phyloP scores from a whole-genome alignment of 2,113 vertebrate genomes.

The Corythoichthys haematopterus region DNA sequence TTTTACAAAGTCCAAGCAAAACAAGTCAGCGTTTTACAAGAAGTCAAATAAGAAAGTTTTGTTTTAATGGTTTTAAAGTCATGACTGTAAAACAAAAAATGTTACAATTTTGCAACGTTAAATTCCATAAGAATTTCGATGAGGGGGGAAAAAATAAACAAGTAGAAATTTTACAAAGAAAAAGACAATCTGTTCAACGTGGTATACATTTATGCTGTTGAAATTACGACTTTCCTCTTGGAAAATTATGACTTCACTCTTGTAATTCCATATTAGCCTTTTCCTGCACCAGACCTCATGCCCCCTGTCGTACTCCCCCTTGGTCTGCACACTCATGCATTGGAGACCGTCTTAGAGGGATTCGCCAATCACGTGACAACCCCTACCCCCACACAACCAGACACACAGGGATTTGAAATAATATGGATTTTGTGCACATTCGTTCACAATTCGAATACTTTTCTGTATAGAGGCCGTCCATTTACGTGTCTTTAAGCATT shows the following conservation, averaged over 20 bases:
- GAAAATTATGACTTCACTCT: not conserved
- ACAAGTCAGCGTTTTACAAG: not conserved
- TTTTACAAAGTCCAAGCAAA: not conserved
- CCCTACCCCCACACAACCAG: constrained; percentile 38
- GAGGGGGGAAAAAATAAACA: not conserved
- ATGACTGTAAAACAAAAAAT: not conserved
- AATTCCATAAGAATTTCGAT: not conserved
- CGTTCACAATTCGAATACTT: not conserved
- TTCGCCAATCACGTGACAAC: constrained; percentile 16
- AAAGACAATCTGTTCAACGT: too few species aligned
- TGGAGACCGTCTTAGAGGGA: not conserved
- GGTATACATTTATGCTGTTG: not conserved
- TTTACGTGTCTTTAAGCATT: not conserved
- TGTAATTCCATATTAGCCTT: not conserved
- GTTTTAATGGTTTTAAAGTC: too few species aligned
- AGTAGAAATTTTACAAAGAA: not conserved
- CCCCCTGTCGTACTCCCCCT: not conserved
- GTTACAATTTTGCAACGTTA: not conserved
- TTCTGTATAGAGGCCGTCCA: not conserved
- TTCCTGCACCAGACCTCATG: not conserved
- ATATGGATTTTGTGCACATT: not conserved
- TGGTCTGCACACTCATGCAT: not conserved
- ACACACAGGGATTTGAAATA: not conserved
- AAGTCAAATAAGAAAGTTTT: not conserved
- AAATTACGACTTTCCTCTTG: not conserved